phyloP scores from a whole-genome alignment of 2,888 invertebrate genomes.

The Azorinus chamasolen region DNA sequence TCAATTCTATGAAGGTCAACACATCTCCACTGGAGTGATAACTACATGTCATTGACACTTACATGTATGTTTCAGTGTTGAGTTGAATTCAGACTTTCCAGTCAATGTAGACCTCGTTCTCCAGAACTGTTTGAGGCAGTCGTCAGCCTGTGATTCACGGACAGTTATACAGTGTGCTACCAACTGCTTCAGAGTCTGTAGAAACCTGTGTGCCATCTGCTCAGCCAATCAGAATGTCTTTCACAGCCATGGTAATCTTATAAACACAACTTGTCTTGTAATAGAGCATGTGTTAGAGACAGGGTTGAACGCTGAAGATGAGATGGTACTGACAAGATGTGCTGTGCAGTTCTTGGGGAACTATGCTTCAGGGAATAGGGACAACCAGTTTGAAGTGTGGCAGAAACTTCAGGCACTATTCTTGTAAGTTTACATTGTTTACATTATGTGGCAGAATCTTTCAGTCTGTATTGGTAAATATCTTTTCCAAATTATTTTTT shows the following conservation, averaged over 20 bases:
- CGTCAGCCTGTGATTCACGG: no score
- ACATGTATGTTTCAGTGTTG: no score
- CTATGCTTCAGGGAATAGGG: constrained; percentile 59
- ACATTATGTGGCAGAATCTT: background rate
- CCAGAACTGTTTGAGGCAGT: no score
- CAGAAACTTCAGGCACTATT: constrained; percentile 50
- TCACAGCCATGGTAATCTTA: constrained; percentile 22
- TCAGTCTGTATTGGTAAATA: background rate
- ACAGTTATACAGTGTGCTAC: constrained; percentile 46
- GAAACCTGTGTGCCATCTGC: constrained; percentile 70
- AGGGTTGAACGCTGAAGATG: constrained; percentile 23
- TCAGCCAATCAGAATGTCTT: constrained; percentile 51
- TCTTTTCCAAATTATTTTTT: background rate
- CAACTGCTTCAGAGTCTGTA: constrained; percentile 64
- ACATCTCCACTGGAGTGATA: no score
- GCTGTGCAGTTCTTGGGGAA: constrained; percentile 76
- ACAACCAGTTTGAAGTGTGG: constrained; percentile 67
- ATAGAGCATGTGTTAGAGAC: constrained; percentile 8
- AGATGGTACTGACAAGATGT: constrained; percentile 65
- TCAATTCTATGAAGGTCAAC: no score
- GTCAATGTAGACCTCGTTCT: no score
- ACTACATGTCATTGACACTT: no score
- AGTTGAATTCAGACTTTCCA: no score
- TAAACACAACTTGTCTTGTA: constrained; percentile 15
- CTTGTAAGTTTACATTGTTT: constrained; percentile 66